Percentiles rank a stretch among this genome's conserved stretches.
phyloP scores from a whole-genome alignment of 2,113 vertebrate genomes.

The Ifrita kowaldi region DNA sequence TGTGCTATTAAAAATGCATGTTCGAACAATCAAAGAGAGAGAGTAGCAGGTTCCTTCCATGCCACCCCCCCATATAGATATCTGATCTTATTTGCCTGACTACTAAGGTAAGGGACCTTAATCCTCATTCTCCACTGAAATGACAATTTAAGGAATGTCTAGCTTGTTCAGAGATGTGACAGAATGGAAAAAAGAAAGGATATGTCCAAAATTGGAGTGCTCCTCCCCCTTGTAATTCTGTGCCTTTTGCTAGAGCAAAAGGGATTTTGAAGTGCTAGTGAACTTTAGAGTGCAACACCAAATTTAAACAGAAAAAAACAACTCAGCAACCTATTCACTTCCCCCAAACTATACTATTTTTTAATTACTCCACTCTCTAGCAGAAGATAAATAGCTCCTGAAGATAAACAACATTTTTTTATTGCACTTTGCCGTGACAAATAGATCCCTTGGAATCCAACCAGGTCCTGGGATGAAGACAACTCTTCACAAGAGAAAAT shows the following conservation, averaged over 20 bases:
- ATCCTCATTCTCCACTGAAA: background rate
- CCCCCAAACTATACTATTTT: background rate
- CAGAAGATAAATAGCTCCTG: background rate
- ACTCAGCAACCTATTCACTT: background rate
- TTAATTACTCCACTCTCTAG: background rate
- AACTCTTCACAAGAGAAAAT: background rate
- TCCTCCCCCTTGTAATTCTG: background rate
- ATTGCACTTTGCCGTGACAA: background rate
- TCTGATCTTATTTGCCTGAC: background rate
- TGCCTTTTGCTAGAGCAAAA: background rate
- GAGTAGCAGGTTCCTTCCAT: background rate
- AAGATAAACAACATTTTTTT: background rate
- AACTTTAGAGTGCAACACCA: background rate
- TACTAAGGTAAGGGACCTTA: background rate
- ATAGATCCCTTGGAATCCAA: background rate
- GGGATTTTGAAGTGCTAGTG: background rate
- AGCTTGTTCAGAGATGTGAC: background rate
- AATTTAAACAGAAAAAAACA: background rate
- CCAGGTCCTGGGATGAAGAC: background rate
- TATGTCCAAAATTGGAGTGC: background rate
- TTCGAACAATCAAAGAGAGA: background rate
- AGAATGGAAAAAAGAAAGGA: background rate
- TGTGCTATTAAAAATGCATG: background rate
- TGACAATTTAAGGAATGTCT: background rate
- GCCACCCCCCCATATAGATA: background rate